These are phyloP conservation scores for Rhinichthys osculus DNA, from an alignment of 2,797 vertebrate species.

Conservation along the genomic window DNA sequence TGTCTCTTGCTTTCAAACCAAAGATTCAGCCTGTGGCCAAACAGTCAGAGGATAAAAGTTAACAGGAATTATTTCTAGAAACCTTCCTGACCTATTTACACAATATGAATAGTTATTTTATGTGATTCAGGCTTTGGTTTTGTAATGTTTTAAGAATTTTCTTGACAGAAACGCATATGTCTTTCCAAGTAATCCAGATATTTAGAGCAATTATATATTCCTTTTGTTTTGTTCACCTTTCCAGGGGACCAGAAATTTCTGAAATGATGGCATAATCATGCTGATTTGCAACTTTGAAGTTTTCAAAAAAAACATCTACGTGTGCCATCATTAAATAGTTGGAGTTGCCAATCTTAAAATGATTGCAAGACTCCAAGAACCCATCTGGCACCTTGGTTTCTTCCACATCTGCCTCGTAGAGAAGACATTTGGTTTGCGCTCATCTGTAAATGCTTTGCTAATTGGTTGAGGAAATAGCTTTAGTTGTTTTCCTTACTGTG, in stretches of 20 bases:
- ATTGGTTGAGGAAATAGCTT: constrained; percentile 41
- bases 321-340: background rate
- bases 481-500: constrained; percentile 19
- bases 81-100: constrained; percentile 37
- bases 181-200: background rate
- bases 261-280: background rate
- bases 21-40: constrained; percentile 33
- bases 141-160: background rate
- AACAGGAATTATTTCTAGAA: constrained; percentile 25
- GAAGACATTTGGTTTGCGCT: constrained; percentile 28
- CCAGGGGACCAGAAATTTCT: background rate
- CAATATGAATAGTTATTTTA: background rate
- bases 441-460: constrained; percentile 25
- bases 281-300: background rate
- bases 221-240: background rate
- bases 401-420: constrained; percentile 23
- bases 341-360: background rate
- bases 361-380: background rate
- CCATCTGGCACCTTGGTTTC: constrained; percentile 6
- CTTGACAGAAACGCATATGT: background rate
- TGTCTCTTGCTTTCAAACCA: constrained; percentile 32
- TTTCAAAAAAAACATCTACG: background rate
- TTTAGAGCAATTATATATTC: background rate
- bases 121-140: background rate
- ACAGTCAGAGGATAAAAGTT: constrained; percentile 21